phyloP scores from a whole-genome alignment of 2,797 vertebrate genomes.

The Centroberyx gerrardi region DNA sequence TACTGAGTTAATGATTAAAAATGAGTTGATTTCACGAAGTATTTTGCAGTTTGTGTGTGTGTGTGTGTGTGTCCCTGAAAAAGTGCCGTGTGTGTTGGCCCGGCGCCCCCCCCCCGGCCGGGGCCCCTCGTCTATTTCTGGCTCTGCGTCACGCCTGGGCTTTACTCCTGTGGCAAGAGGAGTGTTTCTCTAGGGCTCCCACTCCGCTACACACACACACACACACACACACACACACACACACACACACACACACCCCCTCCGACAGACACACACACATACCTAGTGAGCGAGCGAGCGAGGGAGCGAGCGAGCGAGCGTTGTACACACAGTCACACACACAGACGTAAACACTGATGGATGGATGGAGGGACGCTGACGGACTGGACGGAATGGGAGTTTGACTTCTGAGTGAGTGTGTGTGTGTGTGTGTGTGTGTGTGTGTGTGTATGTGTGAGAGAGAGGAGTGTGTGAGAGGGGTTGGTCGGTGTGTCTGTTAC shows the following conservation, averaged over 20 bases:
- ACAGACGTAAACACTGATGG: constrained; percentile 70
- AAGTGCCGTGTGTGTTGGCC: constrained; percentile 54
- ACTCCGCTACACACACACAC: constrained; percentile 75
- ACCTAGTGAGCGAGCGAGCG: constrained; percentile 50
- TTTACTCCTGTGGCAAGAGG: constrained; percentile 99
- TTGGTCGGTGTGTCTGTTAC: constrained; percentile 72
- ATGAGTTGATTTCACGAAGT: too few relatives aligned
- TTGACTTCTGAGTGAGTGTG: constrained; percentile 24
- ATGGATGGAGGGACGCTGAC: constrained; percentile 40
- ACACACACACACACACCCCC: constrained; percentile 36
- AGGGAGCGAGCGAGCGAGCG: constrained; percentile 40
- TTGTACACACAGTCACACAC: constrained; percentile 13
- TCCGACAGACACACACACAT: constrained; percentile 8
- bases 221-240: constrained; percentile 33
- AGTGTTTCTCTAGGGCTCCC: constrained; percentile 99
- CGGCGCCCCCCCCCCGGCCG: constrained; percentile 81
- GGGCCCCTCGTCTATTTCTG: constrained; percentile 98
- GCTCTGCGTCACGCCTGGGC: constrained; percentile 99
- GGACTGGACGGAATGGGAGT: constrained; percentile 46
- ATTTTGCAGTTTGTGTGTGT: not conserved
- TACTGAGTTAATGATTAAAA: too few relatives aligned
- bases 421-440: not conserved
- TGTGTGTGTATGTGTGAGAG: constrained; percentile 11
- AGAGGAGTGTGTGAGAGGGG: constrained; percentile 24
- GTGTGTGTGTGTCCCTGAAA: constrained; percentile 45